A percentile compares a stretch with the other conserved stretches of the same genome.
Conservation (phyloP, 2,113 vertebrate species). For the Gallinago undulata region DNA sequence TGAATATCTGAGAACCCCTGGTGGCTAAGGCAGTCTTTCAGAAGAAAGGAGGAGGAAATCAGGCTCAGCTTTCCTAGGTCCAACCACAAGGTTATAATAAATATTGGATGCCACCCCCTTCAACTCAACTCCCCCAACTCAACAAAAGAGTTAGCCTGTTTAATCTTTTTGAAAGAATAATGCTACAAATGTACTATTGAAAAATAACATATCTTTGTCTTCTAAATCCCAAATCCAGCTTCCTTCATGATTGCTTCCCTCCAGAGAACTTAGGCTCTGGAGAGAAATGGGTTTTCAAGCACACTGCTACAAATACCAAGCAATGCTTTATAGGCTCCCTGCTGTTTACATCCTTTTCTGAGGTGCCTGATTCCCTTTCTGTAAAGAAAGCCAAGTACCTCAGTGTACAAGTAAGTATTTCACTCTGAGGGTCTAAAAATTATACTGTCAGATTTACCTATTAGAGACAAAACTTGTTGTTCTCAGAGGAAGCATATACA, state of each 20-base stretch:
- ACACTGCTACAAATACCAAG: background rate
- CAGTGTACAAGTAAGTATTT: background rate
- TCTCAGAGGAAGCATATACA: background rate
- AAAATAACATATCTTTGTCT: background rate
- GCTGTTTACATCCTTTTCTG: background rate
- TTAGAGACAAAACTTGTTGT: background rate
- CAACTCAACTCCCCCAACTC: background rate
- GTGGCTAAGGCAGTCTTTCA: background rate
- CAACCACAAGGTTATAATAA: background rate
- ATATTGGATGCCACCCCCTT: rapidly evolving
- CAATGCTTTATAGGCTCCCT: background rate
- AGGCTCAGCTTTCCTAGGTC: background rate
- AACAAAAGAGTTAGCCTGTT: background rate
- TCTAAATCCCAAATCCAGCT: background rate
- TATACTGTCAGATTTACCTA: background rate
- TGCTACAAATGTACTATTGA: background rate
- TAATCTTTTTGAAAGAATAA: background rate
- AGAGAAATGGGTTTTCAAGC: background rate
- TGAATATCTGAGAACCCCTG: background rate
- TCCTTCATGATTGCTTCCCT: background rate
- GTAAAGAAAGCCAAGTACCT: background rate
- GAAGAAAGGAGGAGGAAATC: background rate
- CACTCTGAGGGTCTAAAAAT: background rate
- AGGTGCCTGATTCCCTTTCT: background rate
- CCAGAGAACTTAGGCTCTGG: background rate